These are phyloP conservation scores for Eulemur rubriventer DNA, from an alignment of 2,797 vertebrate genomes.

Conservation along the genomic window DNA sequence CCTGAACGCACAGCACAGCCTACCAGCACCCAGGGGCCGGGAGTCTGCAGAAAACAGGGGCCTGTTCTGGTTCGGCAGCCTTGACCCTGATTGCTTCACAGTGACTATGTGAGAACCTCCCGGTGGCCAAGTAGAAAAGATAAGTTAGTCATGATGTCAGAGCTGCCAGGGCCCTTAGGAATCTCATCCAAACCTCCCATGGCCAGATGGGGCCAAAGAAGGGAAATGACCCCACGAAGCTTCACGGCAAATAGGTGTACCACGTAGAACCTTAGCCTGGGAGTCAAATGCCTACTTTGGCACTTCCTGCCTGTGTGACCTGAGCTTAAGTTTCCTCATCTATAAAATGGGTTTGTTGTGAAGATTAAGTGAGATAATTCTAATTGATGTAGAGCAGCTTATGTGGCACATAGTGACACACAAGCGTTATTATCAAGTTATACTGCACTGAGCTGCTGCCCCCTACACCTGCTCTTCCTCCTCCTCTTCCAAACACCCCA, in stretches of 20 bases:
- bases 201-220: neutral
- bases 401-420: neutral
- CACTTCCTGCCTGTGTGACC: neutral
- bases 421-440: neutral
- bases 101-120: neutral
- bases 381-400: neutral
- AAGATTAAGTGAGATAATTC: neutral
- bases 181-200: neutral
- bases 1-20: neutral
- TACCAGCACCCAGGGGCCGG: too few relatives aligned
- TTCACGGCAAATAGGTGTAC: neutral
- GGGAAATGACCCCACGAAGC: neutral
- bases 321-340: neutral
- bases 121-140: neutral
- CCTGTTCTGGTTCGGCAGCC: neutral
- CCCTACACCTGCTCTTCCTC: neutral
- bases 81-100: neutral
- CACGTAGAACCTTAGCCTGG: neutral
- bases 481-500: neutral
- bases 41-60: neutral
- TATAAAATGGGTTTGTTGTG: neutral
- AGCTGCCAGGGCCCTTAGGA: neutral
- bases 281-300: neutral
- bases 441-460: neutral
- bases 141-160: neutral